Percentiles rank a stretch among this genome's conserved stretches.
These are phyloP conservation scores for Drosophila siamana DNA, from an alignment of 2,888 invertebrate species.

Conservation along the genomic window DNA sequence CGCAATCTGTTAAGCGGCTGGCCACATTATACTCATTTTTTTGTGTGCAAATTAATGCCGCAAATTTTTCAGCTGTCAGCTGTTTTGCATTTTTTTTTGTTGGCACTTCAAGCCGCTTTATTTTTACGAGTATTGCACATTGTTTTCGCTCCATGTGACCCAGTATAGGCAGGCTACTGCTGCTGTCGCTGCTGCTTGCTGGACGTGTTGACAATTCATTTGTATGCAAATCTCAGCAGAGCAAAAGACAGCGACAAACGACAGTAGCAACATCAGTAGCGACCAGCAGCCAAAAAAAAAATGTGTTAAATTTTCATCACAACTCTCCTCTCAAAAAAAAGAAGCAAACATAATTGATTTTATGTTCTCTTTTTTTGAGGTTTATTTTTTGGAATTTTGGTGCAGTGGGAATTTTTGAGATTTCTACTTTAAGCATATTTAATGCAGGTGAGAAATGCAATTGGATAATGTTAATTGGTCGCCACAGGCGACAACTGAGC, in stretches of 20 bases:
- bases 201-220: slow-evolving; percentile 81
- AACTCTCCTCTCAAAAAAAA: slow-evolving; percentile 5
- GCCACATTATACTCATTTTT: slow-evolving; percentile 7
- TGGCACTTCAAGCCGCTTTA: slow-evolving; percentile 49
- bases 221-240: slow-evolving; percentile 80
- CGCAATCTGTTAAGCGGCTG: neutral
- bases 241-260: slow-evolving; percentile 57
- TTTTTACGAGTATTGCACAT: slow-evolving; percentile 61
- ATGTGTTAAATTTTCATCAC: slow-evolving; percentile 43
- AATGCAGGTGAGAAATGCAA: slow-evolving; percentile 47
- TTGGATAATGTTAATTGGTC: slow-evolving; percentile 46
- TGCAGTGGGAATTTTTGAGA: slow-evolving; percentile 26
- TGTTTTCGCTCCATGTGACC: slow-evolving; percentile 37
- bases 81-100: slow-evolving; percentile 41
- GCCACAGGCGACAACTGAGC: neutral
- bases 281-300: slow-evolving; percentile 19
- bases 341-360: slow-evolving; percentile 55
- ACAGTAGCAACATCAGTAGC: slow-evolving; percentile 34
- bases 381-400: slow-evolving; percentile 21
- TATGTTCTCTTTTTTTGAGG: slow-evolving; percentile 7
- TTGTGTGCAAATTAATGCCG: slow-evolving; percentile 56
- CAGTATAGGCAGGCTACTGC: slow-evolving; percentile 11
- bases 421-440: slow-evolving; percentile 31
- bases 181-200: slow-evolving; percentile 25
- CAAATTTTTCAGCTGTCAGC: slow-evolving; percentile 56